Conservation (phyloP, 1,140 invertebrate genomes). For the Choristoneura fumiferana region DNA sequence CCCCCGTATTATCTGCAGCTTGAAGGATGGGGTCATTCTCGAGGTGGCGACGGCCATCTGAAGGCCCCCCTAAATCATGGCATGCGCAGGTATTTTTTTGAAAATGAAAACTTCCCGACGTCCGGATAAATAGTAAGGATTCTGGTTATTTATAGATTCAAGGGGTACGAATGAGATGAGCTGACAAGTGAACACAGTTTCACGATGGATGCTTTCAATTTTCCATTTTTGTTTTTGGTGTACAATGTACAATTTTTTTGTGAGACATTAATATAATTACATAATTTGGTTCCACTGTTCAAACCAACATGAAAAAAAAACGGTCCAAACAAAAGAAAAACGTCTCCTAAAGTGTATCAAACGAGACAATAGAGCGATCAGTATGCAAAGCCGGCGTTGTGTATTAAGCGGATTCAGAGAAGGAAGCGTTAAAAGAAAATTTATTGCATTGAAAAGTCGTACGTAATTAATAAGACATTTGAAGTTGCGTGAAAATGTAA, state of each 20-base stretch:
- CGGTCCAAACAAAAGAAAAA: no score
- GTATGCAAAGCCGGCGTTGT: constrained; percentile 52
- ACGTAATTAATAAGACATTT: constrained; percentile 78
- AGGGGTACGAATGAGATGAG: not conserved
- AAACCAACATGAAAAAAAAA: constrained; percentile 25
- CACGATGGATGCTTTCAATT: no score
- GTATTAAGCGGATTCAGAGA: constrained; percentile 67
- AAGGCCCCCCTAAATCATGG: constrained; percentile 62
- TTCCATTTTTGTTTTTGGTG: no score
- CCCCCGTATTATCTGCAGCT: constrained; percentile 67
- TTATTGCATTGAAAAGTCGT: constrained; percentile 76
- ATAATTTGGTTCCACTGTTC: no score
- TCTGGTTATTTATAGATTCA: constrained; percentile 34
- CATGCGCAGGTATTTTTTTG: constrained; percentile 55
- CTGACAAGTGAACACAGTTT: constrained; percentile 1
- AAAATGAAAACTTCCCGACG: constrained; percentile 3
- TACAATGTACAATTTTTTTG: no score
- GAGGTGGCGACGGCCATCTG: constrained; percentile 64
- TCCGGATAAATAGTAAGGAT: constrained; percentile 35
- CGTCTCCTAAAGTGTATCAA: not conserved
- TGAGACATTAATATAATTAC: no score
- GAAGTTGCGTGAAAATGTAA: constrained; percentile 78
- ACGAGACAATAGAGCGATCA: constrained; percentile 54
- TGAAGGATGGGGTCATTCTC: constrained; percentile 70
- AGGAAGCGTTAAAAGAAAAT: constrained; percentile 73